Evolutionary conservation across 2,888 invertebrate species (phyloP).

Genomic region (Oligia strigilis): DNA sequence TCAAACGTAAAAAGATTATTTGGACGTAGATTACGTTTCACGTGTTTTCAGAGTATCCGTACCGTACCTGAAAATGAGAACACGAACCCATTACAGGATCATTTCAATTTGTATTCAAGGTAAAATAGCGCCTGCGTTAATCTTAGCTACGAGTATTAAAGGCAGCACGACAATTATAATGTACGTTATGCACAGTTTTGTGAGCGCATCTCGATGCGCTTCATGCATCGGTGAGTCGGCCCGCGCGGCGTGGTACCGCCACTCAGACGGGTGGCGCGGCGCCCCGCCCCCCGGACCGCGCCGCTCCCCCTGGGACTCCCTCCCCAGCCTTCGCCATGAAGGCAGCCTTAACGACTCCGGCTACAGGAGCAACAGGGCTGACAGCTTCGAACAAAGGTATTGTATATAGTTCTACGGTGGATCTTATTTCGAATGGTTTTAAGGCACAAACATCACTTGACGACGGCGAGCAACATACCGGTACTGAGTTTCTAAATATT

Average conservation of each 20-base stretch:
- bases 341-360: conserved; percentile 96
- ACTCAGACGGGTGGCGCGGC: conserved; percentile 96
- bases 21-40: not conserved
- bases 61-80: not conserved
- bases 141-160: conserved; percentile 51
- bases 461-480: not conserved
- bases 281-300: conserved; percentile 91
- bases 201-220: conserved; percentile 93
- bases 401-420: conserved; percentile 52
- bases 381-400: conserved; percentile 96
- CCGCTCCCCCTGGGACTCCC: conserved; percentile 96
- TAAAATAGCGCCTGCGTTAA: conserved; percentile 36
- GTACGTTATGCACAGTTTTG: conserved; percentile 81
- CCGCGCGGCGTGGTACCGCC: conserved; percentile 97
- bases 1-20: not conserved
- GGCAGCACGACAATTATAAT: conserved; percentile 53
- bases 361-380: conserved; percentile 95
- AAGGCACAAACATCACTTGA: not conserved
- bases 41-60: not conserved
- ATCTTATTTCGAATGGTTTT: conserved; percentile 12
- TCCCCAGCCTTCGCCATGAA: conserved; percentile 96
- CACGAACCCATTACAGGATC: conserved; percentile 20
- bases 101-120: conserved; percentile 33
- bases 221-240: conserved; percentile 97
- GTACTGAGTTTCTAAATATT: not conserved